Evolutionary conservation across 2,113 vertebrate genomes (phyloP).

Genomic region (Leucoraja erinaceus): DNA sequence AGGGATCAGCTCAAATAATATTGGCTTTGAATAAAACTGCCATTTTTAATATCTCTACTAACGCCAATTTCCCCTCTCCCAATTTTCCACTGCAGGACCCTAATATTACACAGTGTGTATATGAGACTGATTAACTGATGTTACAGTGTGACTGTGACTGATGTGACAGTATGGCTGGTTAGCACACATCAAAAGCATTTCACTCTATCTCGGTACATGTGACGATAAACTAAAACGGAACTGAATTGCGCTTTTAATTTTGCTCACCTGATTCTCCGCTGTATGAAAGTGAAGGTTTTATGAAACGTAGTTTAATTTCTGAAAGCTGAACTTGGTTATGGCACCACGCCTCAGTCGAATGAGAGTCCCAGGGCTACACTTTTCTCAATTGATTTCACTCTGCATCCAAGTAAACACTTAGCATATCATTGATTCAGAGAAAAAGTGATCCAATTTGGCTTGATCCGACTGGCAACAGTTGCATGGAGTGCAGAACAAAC

Average conservation of each 20-base stretch:
- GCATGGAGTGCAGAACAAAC: neutral
- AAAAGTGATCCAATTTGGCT: conserved; percentile 20
- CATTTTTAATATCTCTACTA: neutral
- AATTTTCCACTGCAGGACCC: neutral
- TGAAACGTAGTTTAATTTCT: neutral
- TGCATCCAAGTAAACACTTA: neutral
- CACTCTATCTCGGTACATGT: too few relatives aligned
- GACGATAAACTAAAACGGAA: too few relatives aligned
- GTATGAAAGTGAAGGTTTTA: neutral
- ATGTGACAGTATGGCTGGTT: too few relatives aligned
- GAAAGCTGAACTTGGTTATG: neutral
- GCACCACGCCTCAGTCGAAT: neutral
- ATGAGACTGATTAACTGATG: too few relatives aligned
- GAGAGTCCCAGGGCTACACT: neutral
- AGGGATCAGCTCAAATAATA: neutral
- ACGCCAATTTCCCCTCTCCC: neutral
- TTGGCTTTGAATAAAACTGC: neutral
- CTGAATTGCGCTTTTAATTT: neutral
- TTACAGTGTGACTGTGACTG: too few relatives aligned
- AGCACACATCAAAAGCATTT: too few relatives aligned
- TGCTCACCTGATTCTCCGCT: neutral
- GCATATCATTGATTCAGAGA: neutral
- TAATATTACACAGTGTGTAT: neutral
- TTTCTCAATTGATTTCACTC: conserved; percentile 9
- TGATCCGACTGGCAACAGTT: neutral